phyloP scores from a whole-genome alignment of 2,797 vertebrate genomes.

The Diglossa cyanea region DNA sequence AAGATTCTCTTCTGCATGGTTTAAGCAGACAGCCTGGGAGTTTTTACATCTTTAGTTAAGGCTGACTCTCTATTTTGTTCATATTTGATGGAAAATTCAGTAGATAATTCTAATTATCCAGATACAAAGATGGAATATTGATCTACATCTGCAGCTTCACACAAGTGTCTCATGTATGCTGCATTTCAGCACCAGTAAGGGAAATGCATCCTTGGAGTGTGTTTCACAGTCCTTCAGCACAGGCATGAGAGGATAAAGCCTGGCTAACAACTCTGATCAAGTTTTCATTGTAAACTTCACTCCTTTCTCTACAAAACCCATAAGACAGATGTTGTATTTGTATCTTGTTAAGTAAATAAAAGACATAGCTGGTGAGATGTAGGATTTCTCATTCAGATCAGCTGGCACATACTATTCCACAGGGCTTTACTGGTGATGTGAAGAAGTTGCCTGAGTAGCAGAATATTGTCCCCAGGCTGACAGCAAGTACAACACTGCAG shows the following conservation, averaged over 20 bases:
- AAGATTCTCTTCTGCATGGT: not conserved
- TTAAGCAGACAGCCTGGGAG: not conserved
- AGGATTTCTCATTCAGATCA: not conserved
- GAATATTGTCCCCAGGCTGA: not conserved
- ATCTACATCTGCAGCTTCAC: not conserved
- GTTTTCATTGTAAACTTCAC: not conserved
- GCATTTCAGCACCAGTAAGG: not conserved
- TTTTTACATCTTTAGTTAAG: not conserved
- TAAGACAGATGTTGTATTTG: not conserved
- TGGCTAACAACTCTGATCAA: not conserved
- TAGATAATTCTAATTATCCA: not conserved
- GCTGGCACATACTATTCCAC: not conserved
- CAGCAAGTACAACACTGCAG: not conserved
- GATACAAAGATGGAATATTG: not conserved
- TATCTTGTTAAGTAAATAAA: not conserved
- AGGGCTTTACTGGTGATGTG: not conserved
- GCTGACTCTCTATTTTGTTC: not conserved
- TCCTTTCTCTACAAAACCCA: not conserved
- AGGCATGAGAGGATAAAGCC: not conserved
- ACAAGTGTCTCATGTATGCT: not conserved
- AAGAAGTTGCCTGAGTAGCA: constrained; percentile 38
- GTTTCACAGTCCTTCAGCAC: not conserved
- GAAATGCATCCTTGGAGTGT: not conserved
- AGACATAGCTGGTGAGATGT: not conserved
- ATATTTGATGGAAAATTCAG: not conserved